phyloP scores from a whole-genome alignment of 1,140 invertebrate species.

The Megathymus violae region DNA sequence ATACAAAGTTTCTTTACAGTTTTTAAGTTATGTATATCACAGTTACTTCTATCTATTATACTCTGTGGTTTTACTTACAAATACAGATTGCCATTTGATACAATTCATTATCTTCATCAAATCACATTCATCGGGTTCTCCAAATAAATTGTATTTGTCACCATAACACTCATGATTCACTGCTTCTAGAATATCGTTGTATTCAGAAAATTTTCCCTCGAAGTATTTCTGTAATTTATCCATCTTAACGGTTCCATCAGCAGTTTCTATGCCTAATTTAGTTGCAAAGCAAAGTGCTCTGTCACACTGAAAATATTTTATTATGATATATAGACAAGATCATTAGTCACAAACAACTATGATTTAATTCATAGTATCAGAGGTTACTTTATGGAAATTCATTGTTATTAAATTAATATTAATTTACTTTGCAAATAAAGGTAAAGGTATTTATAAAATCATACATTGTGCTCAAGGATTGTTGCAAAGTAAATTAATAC shows the following conservation, averaged over 20 bases:
- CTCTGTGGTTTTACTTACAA: conserved; percentile 7
- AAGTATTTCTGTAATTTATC: background rate
- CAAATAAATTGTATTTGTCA: conserved; percentile 2
- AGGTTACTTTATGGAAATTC: too few relatives aligned
- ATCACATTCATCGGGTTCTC: conserved; percentile 11
- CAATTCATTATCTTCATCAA: conserved; percentile 1
- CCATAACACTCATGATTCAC: background rate
- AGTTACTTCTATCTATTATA: too few relatives aligned
- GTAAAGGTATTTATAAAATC: too few relatives aligned
- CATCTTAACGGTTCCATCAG: conserved; percentile 21
- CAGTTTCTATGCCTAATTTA: conserved; percentile 20
- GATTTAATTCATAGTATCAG: too few relatives aligned
- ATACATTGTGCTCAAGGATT: too few relatives aligned
- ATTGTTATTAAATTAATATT: too few relatives aligned
- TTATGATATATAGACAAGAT: too few relatives aligned
- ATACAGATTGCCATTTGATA: background rate
- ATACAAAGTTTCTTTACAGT: too few relatives aligned
- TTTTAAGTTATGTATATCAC: too few relatives aligned
- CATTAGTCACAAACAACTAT: too few relatives aligned
- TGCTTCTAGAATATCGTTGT: conserved; percentile 1
- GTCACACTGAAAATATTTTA: conserved; percentile 32
- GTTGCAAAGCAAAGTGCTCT: conserved; percentile 27
- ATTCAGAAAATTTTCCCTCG: background rate
- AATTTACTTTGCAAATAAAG: too few relatives aligned
- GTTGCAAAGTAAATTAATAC: too few relatives aligned